A percentile compares a stretch with the other conserved stretches of the same genome.
Evolutionary conservation across 2,113 vertebrate species (phyloP).

Genomic region (Rhinolophus sinicus): DNA sequence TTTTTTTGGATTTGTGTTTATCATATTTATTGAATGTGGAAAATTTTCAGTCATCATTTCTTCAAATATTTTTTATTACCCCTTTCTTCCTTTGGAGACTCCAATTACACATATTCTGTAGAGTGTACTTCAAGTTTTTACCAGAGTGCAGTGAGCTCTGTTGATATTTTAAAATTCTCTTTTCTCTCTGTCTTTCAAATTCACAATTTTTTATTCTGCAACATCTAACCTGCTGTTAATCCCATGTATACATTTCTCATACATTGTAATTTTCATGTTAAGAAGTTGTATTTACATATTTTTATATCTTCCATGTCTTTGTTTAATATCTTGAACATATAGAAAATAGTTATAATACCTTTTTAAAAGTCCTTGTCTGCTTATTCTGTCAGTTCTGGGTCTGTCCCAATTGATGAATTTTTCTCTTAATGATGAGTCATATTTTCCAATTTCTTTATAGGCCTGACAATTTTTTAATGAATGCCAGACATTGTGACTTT

Average conservation of each 20-base stretch:
- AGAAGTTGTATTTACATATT: neutral
- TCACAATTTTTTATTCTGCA: neutral
- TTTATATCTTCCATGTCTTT: neutral
- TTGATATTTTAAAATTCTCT: neutral
- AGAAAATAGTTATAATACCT: neutral
- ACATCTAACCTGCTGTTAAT: neutral
- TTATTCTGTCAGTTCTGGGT: neutral
- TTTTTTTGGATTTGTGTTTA: constrained; percentile 5
- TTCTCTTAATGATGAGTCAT: neutral
- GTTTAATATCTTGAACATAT: neutral
- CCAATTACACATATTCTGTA: neutral
- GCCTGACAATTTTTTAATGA: neutral
- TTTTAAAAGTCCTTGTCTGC: neutral
- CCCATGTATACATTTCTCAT: neutral
- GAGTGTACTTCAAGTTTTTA: neutral
- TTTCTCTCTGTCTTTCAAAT: neutral
- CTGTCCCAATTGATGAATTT: neutral
- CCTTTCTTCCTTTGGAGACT: neutral
- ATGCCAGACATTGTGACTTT: neutral
- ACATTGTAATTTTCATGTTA: neutral
- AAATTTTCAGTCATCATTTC: neutral
- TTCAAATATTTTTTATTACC: neutral
- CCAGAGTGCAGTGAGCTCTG: neutral
- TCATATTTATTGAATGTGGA: neutral
- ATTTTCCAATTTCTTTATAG: neutral